Evolutionary conservation across 35 echinoderm and acorn worm species (phyloP).

Genomic region (Nesometra sesokonis): DNA sequence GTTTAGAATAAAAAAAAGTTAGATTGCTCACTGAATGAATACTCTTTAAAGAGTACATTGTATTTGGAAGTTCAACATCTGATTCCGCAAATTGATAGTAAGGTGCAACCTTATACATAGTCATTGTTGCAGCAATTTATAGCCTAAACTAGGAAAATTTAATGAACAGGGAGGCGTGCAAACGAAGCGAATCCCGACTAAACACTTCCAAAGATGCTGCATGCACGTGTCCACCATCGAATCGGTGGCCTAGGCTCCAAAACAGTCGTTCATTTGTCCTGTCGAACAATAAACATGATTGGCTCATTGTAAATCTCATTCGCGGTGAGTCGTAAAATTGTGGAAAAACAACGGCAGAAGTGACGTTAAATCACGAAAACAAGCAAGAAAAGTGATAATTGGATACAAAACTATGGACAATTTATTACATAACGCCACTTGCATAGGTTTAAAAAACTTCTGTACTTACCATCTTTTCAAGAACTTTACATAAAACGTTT

Average conservation of each 20-base stretch:
- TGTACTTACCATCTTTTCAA: too few relatives aligned
- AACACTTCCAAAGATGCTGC: too few relatives aligned
- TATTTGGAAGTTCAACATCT: slow-evolving; percentile 53
- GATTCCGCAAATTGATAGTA: slow-evolving; percentile 31
- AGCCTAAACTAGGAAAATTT: not conserved
- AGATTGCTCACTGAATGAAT: not conserved
- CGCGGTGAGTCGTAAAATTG: not conserved
- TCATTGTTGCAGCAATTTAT: not conserved
- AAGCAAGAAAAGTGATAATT: not conserved
- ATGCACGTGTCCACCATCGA: not conserved
- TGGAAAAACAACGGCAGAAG: not conserved
- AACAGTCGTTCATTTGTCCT: not conserved
- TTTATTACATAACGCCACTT: not conserved
- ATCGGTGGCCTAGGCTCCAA: not conserved
- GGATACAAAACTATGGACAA: too few relatives aligned
- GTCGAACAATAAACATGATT: not conserved
- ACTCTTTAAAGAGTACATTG: slow-evolving; percentile 36
- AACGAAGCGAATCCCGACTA: not conserved
- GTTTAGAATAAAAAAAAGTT: too few relatives aligned
- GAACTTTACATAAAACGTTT: not conserved
- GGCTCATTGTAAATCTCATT: not conserved
- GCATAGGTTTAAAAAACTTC: not conserved
- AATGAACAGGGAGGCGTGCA: not conserved
- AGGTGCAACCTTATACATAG: slow-evolving; percentile 66
- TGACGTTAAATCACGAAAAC: not conserved